Evolutionary conservation across 2,113 vertebrate species (phyloP).

Genomic region (Electrona antarctica): DNA sequence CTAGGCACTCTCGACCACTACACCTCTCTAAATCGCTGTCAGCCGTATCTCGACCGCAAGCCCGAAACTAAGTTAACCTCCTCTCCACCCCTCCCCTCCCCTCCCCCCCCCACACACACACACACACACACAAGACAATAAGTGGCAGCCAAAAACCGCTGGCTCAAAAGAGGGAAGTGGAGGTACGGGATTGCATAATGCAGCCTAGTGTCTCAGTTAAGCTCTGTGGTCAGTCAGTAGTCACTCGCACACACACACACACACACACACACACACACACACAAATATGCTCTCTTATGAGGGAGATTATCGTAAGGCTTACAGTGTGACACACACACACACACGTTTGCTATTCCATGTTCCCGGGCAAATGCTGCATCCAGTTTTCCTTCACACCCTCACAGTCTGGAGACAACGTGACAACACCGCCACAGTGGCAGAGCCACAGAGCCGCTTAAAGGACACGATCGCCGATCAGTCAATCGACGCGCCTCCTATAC

Average conservation of each 20-base stretch:
- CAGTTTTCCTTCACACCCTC: not conserved
- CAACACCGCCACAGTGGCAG: too few species aligned
- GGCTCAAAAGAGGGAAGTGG: constrained; percentile 64
- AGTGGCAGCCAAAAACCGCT: constrained; percentile 53
- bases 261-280: constrained; percentile 5
- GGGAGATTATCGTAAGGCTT: constrained; percentile 17
- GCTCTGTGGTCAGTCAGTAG: constrained; percentile 15
- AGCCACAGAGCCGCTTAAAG: too few species aligned
- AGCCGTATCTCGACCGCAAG: constrained; percentile 42
- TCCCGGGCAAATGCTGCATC: not conserved
- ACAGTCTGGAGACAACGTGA: too few species aligned
- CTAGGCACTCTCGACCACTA: constrained; percentile 48
- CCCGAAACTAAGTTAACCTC: constrained; percentile 40
- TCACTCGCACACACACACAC: too few species aligned
- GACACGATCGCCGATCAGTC: too few species aligned
- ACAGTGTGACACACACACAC: not conserved
- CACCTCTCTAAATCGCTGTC: constrained; percentile 54
- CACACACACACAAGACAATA: constrained; percentile 20
- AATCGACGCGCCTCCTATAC: too few species aligned
- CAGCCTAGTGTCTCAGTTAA: constrained; percentile 47
- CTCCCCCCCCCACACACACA: constrained; percentile 11
- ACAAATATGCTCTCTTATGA: constrained; percentile 21
- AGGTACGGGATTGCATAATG: constrained; percentile 69
- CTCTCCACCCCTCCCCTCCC: too few species aligned
- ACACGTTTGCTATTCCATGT: not conserved